Percentiles rank a stretch among this genome's conserved stretches.
Conservation (phyloP, 2,113 vertebrate species). For the Myanophis thanlyinensis region DNA sequence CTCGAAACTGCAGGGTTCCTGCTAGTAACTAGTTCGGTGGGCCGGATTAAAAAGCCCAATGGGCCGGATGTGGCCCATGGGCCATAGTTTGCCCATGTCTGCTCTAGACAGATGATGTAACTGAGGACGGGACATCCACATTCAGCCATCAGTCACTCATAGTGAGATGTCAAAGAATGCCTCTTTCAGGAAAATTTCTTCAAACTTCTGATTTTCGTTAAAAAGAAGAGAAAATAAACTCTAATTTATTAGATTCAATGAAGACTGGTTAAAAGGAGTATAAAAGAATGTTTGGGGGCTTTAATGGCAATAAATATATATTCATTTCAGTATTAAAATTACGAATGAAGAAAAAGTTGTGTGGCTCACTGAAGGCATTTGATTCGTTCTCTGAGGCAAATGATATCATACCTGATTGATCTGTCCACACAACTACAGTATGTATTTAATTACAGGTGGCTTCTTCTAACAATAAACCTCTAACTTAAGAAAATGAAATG, state of each 20-base stretch:
- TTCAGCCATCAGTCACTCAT: neutral
- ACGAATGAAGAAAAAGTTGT: neutral
- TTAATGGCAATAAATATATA: neutral
- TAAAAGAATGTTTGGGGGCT: neutral
- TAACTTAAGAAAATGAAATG: neutral
- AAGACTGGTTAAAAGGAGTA: neutral
- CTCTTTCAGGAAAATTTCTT: neutral
- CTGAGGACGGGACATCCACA: neutral
- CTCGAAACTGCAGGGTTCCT: too few relatives aligned
- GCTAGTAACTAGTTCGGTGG: too few relatives aligned
- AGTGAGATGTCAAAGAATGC: neutral
- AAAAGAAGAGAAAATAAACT: neutral
- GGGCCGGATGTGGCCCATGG: too few relatives aligned
- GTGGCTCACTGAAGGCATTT: neutral
- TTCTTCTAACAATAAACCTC: neutral
- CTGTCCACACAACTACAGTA: neutral
- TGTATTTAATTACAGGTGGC: neutral
- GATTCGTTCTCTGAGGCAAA: neutral
- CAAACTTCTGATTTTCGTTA: neutral
- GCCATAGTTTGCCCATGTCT: too few relatives aligned
- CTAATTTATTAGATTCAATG: neutral
- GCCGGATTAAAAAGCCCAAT: too few relatives aligned
- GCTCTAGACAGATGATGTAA: neutral
- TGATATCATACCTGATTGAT: neutral
- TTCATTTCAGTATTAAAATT: neutral